Base-by-base conservation (phyloP, 2,888 invertebrate genomes). In the Phania funesta region DNA sequence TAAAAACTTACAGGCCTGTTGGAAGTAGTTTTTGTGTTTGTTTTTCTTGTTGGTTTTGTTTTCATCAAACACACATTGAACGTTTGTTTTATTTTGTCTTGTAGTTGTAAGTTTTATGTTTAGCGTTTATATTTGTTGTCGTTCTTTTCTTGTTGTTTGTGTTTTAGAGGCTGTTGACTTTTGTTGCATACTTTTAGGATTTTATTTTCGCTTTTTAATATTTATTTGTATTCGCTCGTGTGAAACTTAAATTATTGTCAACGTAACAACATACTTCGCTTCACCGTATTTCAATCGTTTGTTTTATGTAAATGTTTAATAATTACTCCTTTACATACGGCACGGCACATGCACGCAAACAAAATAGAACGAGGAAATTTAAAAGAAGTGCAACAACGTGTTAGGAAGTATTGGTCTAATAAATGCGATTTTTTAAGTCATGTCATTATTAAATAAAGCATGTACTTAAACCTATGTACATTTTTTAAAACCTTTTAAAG, bases 101-200 rank as follows among this genome's bases (percentile, higher is more conserved):
- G 56, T 54, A 29, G 20, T 62, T 62, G 60, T 60, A 24, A 52
- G 62, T 62, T 76, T 52, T 54, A 22, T 46, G 64, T 74, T 54
- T 24, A 56, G 9, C 18, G 44, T 52, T 68, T 44, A 18, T 18
- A 29, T 1, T 64, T 64, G 54, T 16, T 32, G 13, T 54, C 64
- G 60, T 11, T 20, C 2, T 26, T 46, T 35, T 65, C 41, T 62
- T 70, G 54, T 24, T 64, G 44, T 48, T 64, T 65, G 46, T 60
- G 13, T 24, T 56, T 44, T 50, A 38, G 58, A 67, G 76, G 48
- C 76, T 80, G 68, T 68, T 77, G 76, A 73, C 76, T 75, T 67
- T 62, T 58, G 32, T 60, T 62, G 24, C 46, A 71, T 67, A 71
- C 38, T 65, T 54, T 35, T 35, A 44, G 20, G 32, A 8, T 32